Evolutionary conservation across 2,113 vertebrate species (phyloP).

Genomic region (Carlito syrichta): DNA sequence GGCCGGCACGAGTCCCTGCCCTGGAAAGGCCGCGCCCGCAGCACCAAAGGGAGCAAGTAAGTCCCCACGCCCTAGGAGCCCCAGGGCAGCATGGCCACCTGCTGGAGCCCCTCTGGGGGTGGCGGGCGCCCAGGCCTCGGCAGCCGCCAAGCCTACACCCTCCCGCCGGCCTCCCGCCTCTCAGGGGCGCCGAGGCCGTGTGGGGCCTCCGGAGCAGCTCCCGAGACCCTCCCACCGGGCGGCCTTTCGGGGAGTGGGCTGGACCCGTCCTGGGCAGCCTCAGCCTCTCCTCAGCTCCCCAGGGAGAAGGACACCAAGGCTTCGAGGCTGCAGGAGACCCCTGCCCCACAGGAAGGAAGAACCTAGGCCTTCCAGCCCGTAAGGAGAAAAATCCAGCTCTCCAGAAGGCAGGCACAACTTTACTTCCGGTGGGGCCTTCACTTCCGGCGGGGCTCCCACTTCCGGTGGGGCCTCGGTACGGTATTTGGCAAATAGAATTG

Average conservation of each 20-base stretch:
- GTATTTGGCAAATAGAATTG: neutral
- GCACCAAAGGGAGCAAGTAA: neutral
- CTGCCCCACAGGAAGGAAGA: neutral
- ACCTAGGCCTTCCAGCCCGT: rapidly evolving
- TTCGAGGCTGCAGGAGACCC: neutral
- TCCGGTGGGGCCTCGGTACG: neutral
- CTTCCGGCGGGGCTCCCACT: neutral
- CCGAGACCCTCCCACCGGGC: neutral
- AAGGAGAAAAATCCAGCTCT: neutral
- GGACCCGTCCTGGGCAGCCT: neutral
- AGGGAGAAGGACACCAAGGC: neutral
- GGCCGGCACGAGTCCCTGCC: neutral
- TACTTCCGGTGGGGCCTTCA: neutral
- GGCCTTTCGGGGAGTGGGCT: too few species aligned
- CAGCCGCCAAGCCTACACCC: too few species aligned
- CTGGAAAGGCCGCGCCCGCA: neutral
- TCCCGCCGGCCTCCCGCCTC: neutral
- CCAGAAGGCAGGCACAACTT: neutral
- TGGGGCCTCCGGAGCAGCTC: neutral
- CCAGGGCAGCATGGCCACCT: too few species aligned
- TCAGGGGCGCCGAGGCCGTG: neutral
- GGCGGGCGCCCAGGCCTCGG: too few species aligned
- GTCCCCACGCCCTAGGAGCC: too few species aligned
- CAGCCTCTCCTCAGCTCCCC: neutral
- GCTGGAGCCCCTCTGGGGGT: too few species aligned